A percentile compares a stretch with the other conserved stretches of the same genome.
These are phyloP conservation scores for Lepas anatifera DNA, from an alignment of 2,888 invertebrate genomes.

Conservation along the genomic window DNA sequence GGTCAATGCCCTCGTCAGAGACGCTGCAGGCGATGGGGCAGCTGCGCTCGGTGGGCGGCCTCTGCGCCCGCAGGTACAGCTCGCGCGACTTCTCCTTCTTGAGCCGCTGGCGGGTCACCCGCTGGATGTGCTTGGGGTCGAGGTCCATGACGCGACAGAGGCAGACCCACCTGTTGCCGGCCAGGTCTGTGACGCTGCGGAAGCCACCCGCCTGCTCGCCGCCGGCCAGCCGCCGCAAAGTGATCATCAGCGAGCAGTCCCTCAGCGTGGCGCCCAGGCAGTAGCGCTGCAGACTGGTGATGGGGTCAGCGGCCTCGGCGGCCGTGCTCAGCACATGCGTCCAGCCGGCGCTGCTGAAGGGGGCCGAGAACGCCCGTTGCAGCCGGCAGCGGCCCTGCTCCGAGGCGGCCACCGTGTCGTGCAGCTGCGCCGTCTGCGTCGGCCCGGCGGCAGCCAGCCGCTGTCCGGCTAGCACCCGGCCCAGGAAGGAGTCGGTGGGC, in stretches of 20 bases:
- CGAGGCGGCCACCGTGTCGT: neutral
- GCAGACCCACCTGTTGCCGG: neutral
- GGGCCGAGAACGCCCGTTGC: neutral
- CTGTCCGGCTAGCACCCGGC: neutral
- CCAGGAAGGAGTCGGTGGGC: neutral
- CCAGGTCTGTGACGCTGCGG: neutral
- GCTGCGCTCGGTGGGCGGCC: neutral
- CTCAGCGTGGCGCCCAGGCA: neutral
- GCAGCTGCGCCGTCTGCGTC: neutral
- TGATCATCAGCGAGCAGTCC: slow-evolving; percentile 4
- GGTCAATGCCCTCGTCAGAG: neutral
- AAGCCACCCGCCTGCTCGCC: neutral
- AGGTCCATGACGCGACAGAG: slow-evolving; percentile 5
- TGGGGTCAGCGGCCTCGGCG: neutral
- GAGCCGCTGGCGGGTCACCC: neutral
- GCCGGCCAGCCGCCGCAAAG: neutral
- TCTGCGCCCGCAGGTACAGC: neutral
- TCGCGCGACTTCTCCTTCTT: neutral
- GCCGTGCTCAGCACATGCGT: neutral
- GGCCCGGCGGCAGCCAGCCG: neutral
- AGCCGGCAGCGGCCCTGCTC: neutral
- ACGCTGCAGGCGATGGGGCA: neutral
- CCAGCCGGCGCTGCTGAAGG: neutral
- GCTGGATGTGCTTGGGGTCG: neutral
- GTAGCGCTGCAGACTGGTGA: neutral